Conservation (phyloP, 2,888 invertebrate species). For the Macropis europaea region DNA sequence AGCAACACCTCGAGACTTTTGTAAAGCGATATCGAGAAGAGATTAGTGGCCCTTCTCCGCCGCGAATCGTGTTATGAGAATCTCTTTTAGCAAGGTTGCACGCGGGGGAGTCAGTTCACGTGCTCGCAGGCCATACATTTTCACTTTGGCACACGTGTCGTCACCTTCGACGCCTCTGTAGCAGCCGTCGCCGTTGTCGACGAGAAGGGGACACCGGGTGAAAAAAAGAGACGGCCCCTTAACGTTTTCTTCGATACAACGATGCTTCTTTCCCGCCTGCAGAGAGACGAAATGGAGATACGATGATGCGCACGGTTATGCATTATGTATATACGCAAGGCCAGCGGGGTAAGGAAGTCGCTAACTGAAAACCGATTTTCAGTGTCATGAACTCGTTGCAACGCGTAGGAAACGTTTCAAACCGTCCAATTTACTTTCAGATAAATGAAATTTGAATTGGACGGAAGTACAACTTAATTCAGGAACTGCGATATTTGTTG, state of each 20-base stretch:
- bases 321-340: slow-evolving; percentile 76
- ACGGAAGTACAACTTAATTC: neutral
- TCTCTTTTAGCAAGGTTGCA: slow-evolving; percentile 63
- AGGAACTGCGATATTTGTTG: neutral
- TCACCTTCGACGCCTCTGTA: slow-evolving; percentile 69
- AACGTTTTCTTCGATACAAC: slow-evolving; percentile 67
- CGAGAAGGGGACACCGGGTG: slow-evolving; percentile 33
- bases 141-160: slow-evolving; percentile 80
- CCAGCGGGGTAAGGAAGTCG: slow-evolving; percentile 21
- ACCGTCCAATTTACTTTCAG: neutral
- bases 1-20: slow-evolving; percentile 25
- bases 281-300: slow-evolving; percentile 77
- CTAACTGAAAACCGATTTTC: slow-evolving; percentile 63
- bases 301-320: slow-evolving; percentile 77
- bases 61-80: slow-evolving; percentile 76
- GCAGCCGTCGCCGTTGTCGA: slow-evolving; percentile 60
- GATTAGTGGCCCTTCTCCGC: slow-evolving; percentile 67
- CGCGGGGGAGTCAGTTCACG: slow-evolving; percentile 71
- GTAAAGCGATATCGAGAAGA: slow-evolving; percentile 68
- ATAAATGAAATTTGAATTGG: neutral
- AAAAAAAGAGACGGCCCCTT: slow-evolving; percentile 52
- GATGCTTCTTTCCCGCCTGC: slow-evolving; percentile 60
- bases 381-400: slow-evolving; percentile 32
- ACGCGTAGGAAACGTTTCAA: neutral
- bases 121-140: slow-evolving; percentile 76